These are phyloP conservation scores for Tonatia bakeri DNA, from an alignment of 2,113 vertebrate species.

Conservation along the genomic window DNA sequence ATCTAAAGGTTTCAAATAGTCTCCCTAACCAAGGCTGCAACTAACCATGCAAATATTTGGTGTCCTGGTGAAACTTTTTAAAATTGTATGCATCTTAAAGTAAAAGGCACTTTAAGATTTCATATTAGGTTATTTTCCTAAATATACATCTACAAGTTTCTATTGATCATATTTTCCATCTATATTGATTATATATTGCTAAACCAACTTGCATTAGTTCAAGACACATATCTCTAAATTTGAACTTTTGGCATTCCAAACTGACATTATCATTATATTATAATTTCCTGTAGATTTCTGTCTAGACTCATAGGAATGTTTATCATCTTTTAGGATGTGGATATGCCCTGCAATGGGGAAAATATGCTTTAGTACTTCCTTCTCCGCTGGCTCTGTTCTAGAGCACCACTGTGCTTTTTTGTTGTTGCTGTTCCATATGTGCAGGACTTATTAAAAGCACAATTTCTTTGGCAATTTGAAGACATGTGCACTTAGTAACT, in stretches of 20 bases:
- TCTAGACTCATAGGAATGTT: background rate
- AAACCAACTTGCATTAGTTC: background rate
- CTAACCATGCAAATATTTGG: background rate
- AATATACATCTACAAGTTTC: background rate
- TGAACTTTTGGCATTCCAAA: background rate
- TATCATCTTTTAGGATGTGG: background rate
- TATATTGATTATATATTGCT: background rate
- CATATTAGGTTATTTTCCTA: background rate
- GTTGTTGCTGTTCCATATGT: background rate
- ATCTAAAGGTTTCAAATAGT: background rate
- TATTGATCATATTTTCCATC: background rate
- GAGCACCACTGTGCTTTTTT: background rate
- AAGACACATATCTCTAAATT: background rate
- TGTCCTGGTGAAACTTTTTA: background rate
- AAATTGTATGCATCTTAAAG: background rate
- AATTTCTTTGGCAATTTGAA: background rate
- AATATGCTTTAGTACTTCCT: background rate
- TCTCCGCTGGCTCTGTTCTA: background rate
- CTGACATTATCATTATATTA: background rate
- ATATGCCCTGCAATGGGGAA: background rate
- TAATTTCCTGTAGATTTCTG: background rate
- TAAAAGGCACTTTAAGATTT: background rate
- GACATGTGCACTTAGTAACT: background rate
- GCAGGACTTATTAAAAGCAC: background rate
- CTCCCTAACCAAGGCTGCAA: background rate